These are phyloP conservation scores for Drosophila villosipedis DNA, from an alignment of 2,888 invertebrate genomes.

Conservation along the genomic window DNA sequence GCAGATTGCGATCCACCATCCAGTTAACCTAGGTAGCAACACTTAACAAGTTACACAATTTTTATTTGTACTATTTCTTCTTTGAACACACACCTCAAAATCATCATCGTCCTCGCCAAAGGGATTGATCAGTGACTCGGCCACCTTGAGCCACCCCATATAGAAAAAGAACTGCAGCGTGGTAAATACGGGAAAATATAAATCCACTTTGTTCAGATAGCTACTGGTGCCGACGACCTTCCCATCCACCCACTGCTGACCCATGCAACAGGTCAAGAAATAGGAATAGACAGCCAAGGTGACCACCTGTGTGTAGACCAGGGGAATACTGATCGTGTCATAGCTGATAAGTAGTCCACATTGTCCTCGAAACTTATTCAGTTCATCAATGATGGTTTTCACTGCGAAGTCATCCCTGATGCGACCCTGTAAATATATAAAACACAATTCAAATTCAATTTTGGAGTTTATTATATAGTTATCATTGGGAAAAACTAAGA, in stretches of 20 bases:
- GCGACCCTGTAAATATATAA: constrained; percentile 87
- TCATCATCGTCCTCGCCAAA: constrained; percentile 97
- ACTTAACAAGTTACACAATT: neutral
- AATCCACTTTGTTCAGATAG: constrained; percentile 89
- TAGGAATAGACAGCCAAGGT: constrained; percentile 95
- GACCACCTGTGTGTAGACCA: constrained; percentile 95
- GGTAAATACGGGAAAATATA: constrained; percentile 96
- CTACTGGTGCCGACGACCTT: constrained; percentile 84
- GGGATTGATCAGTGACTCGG: constrained; percentile 95
- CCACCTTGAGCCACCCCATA: constrained; percentile 96
- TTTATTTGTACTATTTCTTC: neutral
- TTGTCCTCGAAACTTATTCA: constrained; percentile 93
- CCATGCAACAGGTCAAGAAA: constrained; percentile 94
- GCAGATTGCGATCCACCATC: constrained; percentile 93
- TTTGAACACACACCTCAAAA: constrained; percentile 88
- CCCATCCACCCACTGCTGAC: constrained; percentile 93
- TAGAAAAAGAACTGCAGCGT: constrained; percentile 95
- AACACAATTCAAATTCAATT: neutral
- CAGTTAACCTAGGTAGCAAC: constrained; percentile 89
- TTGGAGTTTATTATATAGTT: neutral
- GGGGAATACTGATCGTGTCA: constrained; percentile 91
- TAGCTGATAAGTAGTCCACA: constrained; percentile 91
- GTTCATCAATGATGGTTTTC: constrained; percentile 94
- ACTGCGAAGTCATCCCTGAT: constrained; percentile 96
- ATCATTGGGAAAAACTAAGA: neutral